A percentile compares a stretch with the other conserved stretches of the same genome.
phyloP scores from a whole-genome alignment of 1,140 invertebrate genomes.

The Ericerus pela region DNA sequence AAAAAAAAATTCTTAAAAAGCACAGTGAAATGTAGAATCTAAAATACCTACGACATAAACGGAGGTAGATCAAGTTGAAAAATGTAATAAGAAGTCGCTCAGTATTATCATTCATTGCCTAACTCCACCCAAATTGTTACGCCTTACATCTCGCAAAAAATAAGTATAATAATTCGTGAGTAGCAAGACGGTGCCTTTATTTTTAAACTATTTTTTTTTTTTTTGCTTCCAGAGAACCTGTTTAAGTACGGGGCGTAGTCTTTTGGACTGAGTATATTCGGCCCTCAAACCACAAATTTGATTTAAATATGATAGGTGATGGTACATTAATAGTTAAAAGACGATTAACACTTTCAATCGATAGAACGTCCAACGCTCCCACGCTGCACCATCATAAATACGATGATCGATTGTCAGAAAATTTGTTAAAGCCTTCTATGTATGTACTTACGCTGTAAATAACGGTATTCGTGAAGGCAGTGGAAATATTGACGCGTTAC shows the following conservation, averaged over 20 bases:
- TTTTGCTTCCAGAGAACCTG: conserved; percentile 4
- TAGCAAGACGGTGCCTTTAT: conserved; percentile 6
- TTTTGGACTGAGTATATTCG: neutral
- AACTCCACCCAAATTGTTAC: conserved; percentile 10
- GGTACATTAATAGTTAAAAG: conserved; percentile 9
- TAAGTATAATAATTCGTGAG: conserved; percentile 8
- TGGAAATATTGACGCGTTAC: too few relatives aligned
- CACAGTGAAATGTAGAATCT: too few relatives aligned
- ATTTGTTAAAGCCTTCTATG: too few relatives aligned
- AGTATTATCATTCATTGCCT: conserved; percentile 7
- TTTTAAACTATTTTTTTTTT: too few relatives aligned
- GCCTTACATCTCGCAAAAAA: neutral
- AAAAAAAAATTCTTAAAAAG: too few relatives aligned
- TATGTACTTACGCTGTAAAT: too few relatives aligned
- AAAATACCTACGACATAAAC: too few relatives aligned
- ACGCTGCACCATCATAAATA: too few relatives aligned
- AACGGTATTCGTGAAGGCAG: too few relatives aligned
- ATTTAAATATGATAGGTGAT: conserved; percentile 11
- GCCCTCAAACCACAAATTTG: conserved; percentile 6
- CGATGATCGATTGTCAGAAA: too few relatives aligned
- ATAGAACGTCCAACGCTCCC: conserved; percentile 1
- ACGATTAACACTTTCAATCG: conserved; percentile 10
- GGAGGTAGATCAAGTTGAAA: too few relatives aligned
- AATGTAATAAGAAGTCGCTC: neutral
- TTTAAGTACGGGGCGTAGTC: conserved; percentile 6